These are phyloP conservation scores for Orussus abietinus DNA, from an alignment of 1,140 invertebrate genomes.

Conservation along the genomic window DNA sequence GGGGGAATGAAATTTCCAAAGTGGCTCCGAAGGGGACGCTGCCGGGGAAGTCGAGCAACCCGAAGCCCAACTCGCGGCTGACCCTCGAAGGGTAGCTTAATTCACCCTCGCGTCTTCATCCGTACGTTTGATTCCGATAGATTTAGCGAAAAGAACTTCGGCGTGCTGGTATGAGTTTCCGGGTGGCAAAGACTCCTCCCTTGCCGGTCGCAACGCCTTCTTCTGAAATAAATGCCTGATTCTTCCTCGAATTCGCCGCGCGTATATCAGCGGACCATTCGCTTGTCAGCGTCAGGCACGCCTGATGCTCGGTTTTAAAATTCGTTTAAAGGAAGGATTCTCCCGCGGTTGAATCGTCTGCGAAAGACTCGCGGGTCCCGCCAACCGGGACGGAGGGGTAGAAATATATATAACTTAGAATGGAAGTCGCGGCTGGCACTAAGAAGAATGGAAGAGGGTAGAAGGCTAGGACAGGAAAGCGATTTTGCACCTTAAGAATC, in stretches of 20 bases:
- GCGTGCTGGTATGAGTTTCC: slow-evolving; percentile 22
- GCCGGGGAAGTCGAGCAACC: no score
- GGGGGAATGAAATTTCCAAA: no score
- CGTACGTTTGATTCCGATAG: slow-evolving; percentile 27
- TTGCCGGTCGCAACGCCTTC: neutral
- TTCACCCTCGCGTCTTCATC: slow-evolving; percentile 1
- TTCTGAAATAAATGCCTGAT: slow-evolving; percentile 26
- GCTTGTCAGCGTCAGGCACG: slow-evolving; percentile 30
- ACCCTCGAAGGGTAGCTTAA: no score
- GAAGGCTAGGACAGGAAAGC: no score
- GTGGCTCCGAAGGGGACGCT: no score
- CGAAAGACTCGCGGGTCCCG: slow-evolving; percentile 14
- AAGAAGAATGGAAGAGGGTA: no score
- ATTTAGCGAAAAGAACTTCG: slow-evolving; percentile 28
- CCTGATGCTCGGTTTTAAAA: slow-evolving; percentile 27
- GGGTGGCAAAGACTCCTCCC: neutral
- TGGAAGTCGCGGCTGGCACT: no score
- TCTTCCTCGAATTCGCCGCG: slow-evolving; percentile 7
- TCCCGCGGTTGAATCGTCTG: slow-evolving; percentile 23
- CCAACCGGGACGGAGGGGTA: slow-evolving; percentile 10
- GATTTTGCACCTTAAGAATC: no score
- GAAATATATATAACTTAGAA: no score
- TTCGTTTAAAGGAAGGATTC: slow-evolving; percentile 31
- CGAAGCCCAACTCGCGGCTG: no score
- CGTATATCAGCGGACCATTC: slow-evolving; percentile 32